phyloP scores from a whole-genome alignment of 2,888 invertebrate species.

The Leuctra nigra region DNA sequence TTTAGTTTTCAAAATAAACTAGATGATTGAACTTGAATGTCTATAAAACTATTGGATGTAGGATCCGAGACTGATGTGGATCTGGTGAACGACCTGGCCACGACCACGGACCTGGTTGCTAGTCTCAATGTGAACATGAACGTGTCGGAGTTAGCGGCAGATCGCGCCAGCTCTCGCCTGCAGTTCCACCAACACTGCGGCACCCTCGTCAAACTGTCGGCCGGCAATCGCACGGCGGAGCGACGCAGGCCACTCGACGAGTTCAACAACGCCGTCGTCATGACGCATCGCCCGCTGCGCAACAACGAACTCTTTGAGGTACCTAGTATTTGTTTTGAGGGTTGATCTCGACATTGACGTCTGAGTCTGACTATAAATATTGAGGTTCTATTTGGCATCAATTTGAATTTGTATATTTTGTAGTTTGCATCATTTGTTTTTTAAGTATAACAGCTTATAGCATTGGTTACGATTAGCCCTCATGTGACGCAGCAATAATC shows the following conservation, averaged over 20 bases:
- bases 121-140: slow-evolving; percentile 41
- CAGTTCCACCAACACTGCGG: slow-evolving; percentile 87
- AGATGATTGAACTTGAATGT: not conserved
- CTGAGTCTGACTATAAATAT: no score
- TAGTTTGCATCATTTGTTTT: no score
- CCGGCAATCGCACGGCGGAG: slow-evolving; percentile 76
- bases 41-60: not conserved
- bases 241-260: slow-evolving; percentile 83
- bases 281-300: slow-evolving; percentile 81
- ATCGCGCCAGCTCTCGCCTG: slow-evolving; percentile 42
- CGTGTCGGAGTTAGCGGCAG: slow-evolving; percentile 30
- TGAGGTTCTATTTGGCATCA: no score
- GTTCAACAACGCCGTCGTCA: slow-evolving; percentile 93
- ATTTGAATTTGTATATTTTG: no score
- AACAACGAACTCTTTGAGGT: slow-evolving; percentile 89
- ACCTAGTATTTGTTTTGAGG: no score
- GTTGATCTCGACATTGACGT: no score
- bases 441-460: no score
- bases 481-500: no score
- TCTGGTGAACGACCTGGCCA: slow-evolving; percentile 39
- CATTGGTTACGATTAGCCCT: no score
- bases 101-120: slow-evolving; percentile 39
- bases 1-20: no score
- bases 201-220: slow-evolving; percentile 75
- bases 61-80: slow-evolving; percentile 32